Conservation (phyloP, 2,797 vertebrate genomes). For the Prionace glauca region DNA sequence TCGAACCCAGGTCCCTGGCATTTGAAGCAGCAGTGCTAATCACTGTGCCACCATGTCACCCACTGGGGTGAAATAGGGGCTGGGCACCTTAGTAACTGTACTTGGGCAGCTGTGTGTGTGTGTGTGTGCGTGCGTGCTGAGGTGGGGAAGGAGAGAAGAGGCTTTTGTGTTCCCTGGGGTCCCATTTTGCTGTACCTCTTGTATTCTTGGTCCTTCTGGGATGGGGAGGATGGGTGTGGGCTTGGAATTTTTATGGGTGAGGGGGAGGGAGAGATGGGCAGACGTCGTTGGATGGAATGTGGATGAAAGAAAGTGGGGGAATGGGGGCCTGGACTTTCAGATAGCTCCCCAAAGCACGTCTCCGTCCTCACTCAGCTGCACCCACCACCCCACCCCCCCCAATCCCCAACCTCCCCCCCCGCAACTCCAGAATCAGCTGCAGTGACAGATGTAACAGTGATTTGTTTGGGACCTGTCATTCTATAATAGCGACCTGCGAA, state of each 20-base stretch:
- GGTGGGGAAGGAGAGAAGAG: background rate
- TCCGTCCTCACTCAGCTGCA: background rate
- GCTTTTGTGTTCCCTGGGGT: background rate
- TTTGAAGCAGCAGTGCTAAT: too few relatives aligned
- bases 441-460: conserved; percentile 13
- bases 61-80: background rate
- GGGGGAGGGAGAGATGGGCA: background rate
- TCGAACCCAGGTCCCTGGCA: too few relatives aligned
- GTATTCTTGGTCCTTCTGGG: background rate
- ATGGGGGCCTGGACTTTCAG: background rate
- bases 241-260: background rate
- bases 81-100: background rate
- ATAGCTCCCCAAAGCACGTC: background rate
- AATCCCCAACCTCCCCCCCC: too few relatives aligned
- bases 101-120: background rate
- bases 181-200: background rate
- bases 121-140: background rate
- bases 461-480: background rate
- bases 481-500: background rate
- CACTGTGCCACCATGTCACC: too few relatives aligned
- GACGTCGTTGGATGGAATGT: background rate
- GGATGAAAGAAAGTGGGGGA: background rate
- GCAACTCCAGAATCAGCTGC: background rate
- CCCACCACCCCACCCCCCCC: background rate
- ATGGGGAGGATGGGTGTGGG: background rate